Percentiles rank a stretch among this genome's conserved stretches.
phyloP scores from a whole-genome alignment of 2,888 invertebrate genomes.

The Megalurothrips usitatus region DNA sequence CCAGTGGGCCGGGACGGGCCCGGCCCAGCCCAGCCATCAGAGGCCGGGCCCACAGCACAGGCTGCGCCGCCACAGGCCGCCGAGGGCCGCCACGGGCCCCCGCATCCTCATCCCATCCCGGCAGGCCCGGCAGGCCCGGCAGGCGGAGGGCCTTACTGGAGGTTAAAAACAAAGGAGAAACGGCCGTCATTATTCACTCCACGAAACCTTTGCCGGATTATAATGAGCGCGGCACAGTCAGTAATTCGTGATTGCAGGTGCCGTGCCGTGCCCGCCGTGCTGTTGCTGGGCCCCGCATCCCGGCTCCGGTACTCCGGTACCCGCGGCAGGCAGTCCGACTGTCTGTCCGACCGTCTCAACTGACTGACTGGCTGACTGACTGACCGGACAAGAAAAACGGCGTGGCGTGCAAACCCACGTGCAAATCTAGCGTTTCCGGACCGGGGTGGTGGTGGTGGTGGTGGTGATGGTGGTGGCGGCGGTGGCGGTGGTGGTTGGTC shows the following conservation, averaged over 20 bases:
- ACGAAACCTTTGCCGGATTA: constrained; percentile 6
- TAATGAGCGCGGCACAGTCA: constrained; percentile 1
- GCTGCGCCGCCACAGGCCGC: too few species aligned
- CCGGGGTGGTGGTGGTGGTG: too few species aligned
- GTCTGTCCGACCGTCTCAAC: too few species aligned
- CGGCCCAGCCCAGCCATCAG: background rate
- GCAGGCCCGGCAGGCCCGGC: background rate
- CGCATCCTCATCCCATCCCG: background rate
- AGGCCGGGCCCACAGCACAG: too few species aligned
- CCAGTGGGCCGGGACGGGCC: background rate
- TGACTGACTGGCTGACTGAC: background rate
- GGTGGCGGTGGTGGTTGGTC: too few species aligned
- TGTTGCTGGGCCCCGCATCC: background rate
- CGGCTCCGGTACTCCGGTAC: too few species aligned
- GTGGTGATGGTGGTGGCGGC: too few species aligned
- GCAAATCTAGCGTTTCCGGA: too few species aligned
- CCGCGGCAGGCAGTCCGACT: too few species aligned
- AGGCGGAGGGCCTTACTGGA: background rate
- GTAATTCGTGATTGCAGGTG: constrained; percentile 25
- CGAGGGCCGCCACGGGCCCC: background rate
- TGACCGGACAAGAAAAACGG: background rate
- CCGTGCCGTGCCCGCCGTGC: background rate
- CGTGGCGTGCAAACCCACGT: background rate
- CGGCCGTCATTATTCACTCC: constrained; percentile 11
- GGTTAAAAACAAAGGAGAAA: constrained; percentile 18